Base-by-base conservation (phyloP, 2,113 vertebrate genomes). In the Orcinus orca region DNA sequence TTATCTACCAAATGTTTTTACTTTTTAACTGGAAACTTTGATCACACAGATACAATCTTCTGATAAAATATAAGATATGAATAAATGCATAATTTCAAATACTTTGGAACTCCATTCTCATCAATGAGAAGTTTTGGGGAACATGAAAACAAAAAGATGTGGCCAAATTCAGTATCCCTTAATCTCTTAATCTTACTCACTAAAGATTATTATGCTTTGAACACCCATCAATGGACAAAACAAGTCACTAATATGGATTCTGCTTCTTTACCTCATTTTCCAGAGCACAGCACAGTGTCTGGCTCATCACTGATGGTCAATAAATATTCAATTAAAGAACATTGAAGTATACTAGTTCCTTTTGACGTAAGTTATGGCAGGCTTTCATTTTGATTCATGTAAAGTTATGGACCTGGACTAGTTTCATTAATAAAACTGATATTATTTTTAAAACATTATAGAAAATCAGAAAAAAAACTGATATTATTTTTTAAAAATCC, bases 361-460 rank as follows among this genome's bases (percentile, higher is more conserved):
- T 83, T 47, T 92, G 70, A 58, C 53, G 79, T 33, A 93, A 88
- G 58, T 79, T 91, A 82, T 53, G 62, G 53, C 50, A 82, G 44
- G 41, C 36, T 92, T 95, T 90, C 82, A 44, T 85, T 85, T 71
- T 88, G 84, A 96, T 95, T 85, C 47, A 95, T 84, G 31, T 60
- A 20, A 87, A 93, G 31, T 73, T 92, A 77, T 71, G 11, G 55
- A 76, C 38, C 67, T 93, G 38, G 23, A 92, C 36, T 50, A 58
- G n/a, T 92, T 96, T 90, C n/a, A 90, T 73, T 88, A 79, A 93
- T 79, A 92, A 96, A 96, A 82, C 21, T 67, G 38, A 44, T 87
- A 74, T 44, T 90, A 81, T 73, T 93, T 58, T 58, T 21, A 20
- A 58, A 58, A 53, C 15, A 18, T 53, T 53, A 53, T 17, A 53